Evolutionary conservation across 2,797 vertebrate species (phyloP).

Genomic region (Masticophis lateralis): DNA sequence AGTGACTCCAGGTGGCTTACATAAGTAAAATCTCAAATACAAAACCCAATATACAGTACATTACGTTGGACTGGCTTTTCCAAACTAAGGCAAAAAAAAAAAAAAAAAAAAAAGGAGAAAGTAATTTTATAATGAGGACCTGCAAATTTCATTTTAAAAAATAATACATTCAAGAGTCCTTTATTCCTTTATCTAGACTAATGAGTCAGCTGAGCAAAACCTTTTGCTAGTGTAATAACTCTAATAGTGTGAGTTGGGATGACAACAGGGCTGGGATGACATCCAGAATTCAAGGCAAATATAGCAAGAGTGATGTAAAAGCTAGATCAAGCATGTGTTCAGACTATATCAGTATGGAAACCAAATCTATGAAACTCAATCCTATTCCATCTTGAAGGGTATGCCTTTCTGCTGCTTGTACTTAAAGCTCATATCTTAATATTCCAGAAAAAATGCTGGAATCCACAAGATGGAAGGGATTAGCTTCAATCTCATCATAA

Average conservation of each 20-base stretch:
- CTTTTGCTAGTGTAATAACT: neutral
- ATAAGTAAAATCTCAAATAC: neutral
- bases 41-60: neutral
- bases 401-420: neutral
- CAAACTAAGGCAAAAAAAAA: neutral
- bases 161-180: neutral
- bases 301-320: neutral
- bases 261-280: neutral
- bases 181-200: neutral
- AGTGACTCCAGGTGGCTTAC: neutral
- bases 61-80: neutral
- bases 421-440: neutral
- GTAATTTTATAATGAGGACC: neutral
- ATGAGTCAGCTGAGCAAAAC: neutral
- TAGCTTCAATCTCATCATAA: neutral
- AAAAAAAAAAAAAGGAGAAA: neutral
- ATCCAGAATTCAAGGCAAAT: neutral
- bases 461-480: neutral
- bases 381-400: neutral
- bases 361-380: neutral
- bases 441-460: neutral
- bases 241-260: neutral
- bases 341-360: neutral
- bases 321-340: neutral
- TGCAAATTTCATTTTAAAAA: neutral